Evolutionary conservation across 2,888 invertebrate species (phyloP), one percentile per base, ranked within the genome.

Genomic region (Ennomos fuscantarius): DNA sequence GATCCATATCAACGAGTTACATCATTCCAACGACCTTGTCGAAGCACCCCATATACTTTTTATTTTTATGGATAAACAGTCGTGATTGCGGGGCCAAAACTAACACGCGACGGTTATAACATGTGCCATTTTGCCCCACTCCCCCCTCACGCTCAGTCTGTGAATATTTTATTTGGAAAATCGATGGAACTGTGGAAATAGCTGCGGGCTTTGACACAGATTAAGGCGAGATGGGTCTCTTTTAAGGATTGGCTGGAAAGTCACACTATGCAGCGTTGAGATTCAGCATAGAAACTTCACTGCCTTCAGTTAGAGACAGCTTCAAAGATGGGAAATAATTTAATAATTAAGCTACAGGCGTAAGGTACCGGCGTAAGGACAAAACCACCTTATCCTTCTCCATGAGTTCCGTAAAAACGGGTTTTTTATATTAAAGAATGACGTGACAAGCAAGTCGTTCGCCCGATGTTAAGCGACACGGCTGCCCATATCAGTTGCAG

Each of bases 151-250:
- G 24, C 24, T 43, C 45, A 33, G 24, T 34, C 55, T 36, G 10
- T 55, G 48, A 49, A 55, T 55, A 55, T 55, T 55, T 55, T 55
- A 55, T 49, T 15, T 13, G 39, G 44, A 15, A 43, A 55, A 55
- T 55, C 55, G 48, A 55, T 55, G 49, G 12, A 39, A 11, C 37
- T 42, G 42, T 34, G 40, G 47, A 49, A 41, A 41, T 11, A 49
- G 3, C 5, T 2, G 33, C 32, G 8, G 8, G 34, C 11, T 34
- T 35, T 11, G 8, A 10, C 13, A 40, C 13, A 13, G 8, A 24
- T 24, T 12, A 31, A 31, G 31, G 9, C 5, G 10, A n/a, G n/a
- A n/a, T 42, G 31, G 8, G 5, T 24, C 8, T 32, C 15, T 15
- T 12, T n/a, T 36, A 8, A 35, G 8, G 35, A 34, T n/a, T 34